Conservation (phyloP, 2,888 invertebrate species). For the Eledona agricola region DNA sequence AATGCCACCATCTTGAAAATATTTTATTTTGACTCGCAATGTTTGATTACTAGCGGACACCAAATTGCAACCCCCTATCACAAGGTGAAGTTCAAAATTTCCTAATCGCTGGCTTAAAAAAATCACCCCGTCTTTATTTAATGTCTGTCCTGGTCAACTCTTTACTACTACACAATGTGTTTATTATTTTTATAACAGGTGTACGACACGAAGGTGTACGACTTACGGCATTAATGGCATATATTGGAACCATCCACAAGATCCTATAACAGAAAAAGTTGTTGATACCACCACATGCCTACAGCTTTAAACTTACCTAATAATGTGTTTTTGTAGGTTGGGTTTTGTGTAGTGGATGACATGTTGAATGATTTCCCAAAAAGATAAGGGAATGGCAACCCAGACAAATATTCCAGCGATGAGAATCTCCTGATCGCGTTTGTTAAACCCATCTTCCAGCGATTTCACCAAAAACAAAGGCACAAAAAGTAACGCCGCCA, state of each 20-base stretch:
- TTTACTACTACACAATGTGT: too few relatives aligned
- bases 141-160: too few relatives aligned
- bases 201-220: too few relatives aligned
- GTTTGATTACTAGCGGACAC: too few relatives aligned
- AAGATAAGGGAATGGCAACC: conserved; percentile 88
- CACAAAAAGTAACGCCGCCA: conserved; percentile 83
- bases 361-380: conserved; percentile 96
- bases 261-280: conserved; percentile 70
- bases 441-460: conserved; percentile 79
- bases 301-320: conserved; percentile 69
- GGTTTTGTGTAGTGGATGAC: conserved; percentile 93
- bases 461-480: conserved; percentile 85
- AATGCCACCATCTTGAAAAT: too few relatives aligned
- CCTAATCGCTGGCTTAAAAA: too few relatives aligned
- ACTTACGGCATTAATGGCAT: conserved; percentile 91
- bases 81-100: too few relatives aligned
- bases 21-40: too few relatives aligned
- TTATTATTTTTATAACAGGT: too few relatives aligned
- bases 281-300: background rate
- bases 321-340: conserved; percentile 90
- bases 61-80: too few relatives aligned
- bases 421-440: conserved; percentile 81
- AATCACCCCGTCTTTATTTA: too few relatives aligned
- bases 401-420: conserved; percentile 93
- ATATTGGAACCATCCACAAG: conserved; percentile 98